Evolutionary conservation across 2,797 vertebrate species (phyloP), one percentile per base, ranked within the genome.

Genomic region (Uromys caudimaculatus): DNA sequence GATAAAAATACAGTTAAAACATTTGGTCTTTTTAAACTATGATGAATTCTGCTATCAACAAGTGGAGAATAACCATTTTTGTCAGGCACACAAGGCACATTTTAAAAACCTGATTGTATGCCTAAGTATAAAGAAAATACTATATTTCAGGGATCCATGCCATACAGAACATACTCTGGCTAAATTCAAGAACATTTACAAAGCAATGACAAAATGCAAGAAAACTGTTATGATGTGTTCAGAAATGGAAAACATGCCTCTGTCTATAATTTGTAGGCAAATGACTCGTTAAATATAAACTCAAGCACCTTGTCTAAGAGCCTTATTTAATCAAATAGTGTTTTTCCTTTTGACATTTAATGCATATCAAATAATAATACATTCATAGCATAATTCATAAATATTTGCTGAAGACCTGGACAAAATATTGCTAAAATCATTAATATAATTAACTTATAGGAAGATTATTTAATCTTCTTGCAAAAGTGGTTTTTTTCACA

Each of bases 111-210:
- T 89, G 32, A 69, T 71, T 92, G 29, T 89, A 69, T 94, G 35
- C 13, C 89, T 88, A 16, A 10, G 17, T 89, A 32, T 83, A 92
- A 86, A 94, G 81, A 94, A 94, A 94, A 89, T 58, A 32, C 77
- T 95, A 93, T 56, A 87, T 84, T 92, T 12, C 75, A 92, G 69
- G 83, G 29, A 81, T 90, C 52, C 16, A 4, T 88, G 85, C 64
- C 4, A 3, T 81, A 8, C 3, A 94, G 32, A 95, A 92, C 4
- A 89, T 81, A 81, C 9, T 95, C 17, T 88, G 58, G 54, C n/a
- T 44, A 97, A 94, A 87, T 81, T 96, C 14, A 92, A 44, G 71
- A 71, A 10, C 71, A 77, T 85, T 90, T 92, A 93, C 35, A 93
- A 94, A 96, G 27, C 50, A 89, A 85, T 23, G 58, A 67, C 14